Evolutionary conservation across 2,797 vertebrate species (phyloP).

Genomic region (Botia kubotai): DNA sequence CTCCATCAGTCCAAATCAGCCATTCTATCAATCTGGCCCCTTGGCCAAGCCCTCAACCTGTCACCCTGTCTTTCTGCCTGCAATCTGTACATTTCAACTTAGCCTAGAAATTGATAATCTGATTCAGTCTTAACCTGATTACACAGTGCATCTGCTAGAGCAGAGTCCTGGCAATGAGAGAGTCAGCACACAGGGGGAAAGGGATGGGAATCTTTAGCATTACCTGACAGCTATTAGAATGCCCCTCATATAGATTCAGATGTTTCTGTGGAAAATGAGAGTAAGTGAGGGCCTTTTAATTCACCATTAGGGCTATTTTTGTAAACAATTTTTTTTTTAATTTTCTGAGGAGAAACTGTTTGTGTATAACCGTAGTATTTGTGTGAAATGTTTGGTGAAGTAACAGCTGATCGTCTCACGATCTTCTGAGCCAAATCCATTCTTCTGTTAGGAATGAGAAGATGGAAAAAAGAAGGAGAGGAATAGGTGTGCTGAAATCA

Average conservation of each 20-base stretch:
- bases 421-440: conserved; percentile 70
- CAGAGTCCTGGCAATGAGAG: conserved; percentile 46
- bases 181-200: conserved; percentile 10
- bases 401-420: conserved; percentile 74
- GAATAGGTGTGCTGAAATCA: conserved; percentile 33
- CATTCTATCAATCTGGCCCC: conserved; percentile 83
- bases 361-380: conserved; percentile 23
- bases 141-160: conserved; percentile 75
- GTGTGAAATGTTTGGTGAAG: not conserved
- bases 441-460: conserved; percentile 48
- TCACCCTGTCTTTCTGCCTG: conserved; percentile 81
- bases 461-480: not conserved
- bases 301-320: not conserved
- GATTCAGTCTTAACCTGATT: conserved; percentile 86
- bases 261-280: conserved; percentile 10
- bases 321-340: not conserved
- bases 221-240: not conserved
- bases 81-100: conserved; percentile 88
- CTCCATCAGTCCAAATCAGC: conserved; percentile 83
- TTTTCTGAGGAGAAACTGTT: not conserved
- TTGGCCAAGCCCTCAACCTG: conserved; percentile 82
- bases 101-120: conserved; percentile 89
- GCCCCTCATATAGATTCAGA: not conserved
- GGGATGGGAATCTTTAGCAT: not conserved
- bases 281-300: not conserved